phyloP scores from a whole-genome alignment of 37 sponge, comb jelly and placozoan species.

The Cladorhizidae sp. region DNA sequence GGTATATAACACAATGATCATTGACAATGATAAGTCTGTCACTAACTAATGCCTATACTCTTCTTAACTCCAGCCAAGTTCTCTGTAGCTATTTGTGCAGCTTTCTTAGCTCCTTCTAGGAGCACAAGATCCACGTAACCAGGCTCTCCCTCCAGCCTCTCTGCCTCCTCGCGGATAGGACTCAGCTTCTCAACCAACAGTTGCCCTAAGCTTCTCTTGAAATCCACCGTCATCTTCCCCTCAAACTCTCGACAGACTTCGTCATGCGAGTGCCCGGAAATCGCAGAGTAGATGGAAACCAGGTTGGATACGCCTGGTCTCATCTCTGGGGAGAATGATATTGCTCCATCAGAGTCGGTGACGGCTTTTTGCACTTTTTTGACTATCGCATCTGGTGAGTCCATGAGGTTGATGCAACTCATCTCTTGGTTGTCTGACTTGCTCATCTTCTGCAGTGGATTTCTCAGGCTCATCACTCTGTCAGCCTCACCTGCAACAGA shows the following conservation, averaged over 20 bases:
- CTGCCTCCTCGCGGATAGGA: constrained; percentile 46
- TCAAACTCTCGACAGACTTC: constrained; percentile 53
- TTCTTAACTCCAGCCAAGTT: constrained; percentile 26
- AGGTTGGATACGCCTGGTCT: constrained; percentile 88
- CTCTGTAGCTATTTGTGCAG: constrained; percentile 35
- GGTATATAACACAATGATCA: too few relatives aligned
- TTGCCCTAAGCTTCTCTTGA: constrained; percentile 67
- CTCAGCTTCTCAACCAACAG: constrained; percentile 40
- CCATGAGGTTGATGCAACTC: constrained; percentile 71
- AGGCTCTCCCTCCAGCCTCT: constrained; percentile 24
- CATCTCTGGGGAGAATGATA: constrained; percentile 66
- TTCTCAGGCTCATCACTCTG: constrained; percentile 76
- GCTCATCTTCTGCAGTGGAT: constrained; percentile 90
- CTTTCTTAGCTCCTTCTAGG: constrained; percentile 59
- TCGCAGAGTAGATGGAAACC: constrained; percentile 61
- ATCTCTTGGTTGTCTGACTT: constrained; percentile 77
- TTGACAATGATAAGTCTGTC: too few relatives aligned
- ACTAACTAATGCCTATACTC: constrained; percentile 47
- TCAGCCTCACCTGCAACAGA: constrained; percentile 22
- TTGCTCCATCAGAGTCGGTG: constrained; percentile 54
- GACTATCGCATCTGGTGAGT: constrained; percentile 69
- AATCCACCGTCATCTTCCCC: constrained; percentile 55
- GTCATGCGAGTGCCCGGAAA: constrained; percentile 29
- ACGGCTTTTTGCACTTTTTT: constrained; percentile 77
- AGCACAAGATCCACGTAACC: constrained; percentile 55